Percentiles rank a stretch among this genome's conserved stretches.
Conservation (phyloP, 1,140 invertebrate species). For the Tetramorium alpestre region DNA sequence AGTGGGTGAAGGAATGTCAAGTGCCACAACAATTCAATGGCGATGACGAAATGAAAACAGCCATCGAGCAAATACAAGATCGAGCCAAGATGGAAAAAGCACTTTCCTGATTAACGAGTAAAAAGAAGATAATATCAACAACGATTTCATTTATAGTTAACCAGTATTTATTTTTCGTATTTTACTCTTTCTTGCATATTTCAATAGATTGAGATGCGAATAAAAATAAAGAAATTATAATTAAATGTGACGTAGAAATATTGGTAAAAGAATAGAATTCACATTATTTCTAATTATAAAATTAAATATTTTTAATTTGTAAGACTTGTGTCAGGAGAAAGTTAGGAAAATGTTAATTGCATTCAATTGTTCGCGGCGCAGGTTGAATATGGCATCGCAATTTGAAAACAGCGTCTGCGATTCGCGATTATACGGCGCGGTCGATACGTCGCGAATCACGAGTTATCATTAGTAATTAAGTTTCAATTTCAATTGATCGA, state of each 20-base stretch:
- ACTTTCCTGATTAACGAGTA: not conserved
- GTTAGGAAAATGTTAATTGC: not conserved
- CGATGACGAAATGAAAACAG: not conserved
- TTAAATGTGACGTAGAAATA: not conserved
- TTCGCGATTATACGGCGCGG: not conserved
- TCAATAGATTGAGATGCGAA: not conserved
- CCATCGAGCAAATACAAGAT: not conserved
- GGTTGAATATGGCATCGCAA: not conserved
- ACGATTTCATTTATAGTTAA: not conserved
- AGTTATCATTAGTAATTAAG: constrained; percentile 36
- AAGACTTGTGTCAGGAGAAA: not conserved
- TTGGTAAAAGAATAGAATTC: not conserved
- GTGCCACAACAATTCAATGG: not conserved
- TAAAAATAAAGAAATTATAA: not conserved
- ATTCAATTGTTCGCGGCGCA: not conserved
- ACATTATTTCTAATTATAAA: not conserved
- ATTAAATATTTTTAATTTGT: not conserved
- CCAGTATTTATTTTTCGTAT: not conserved
- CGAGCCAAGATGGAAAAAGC: not conserved
- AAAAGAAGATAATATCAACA: not conserved
- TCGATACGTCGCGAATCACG: not conserved
- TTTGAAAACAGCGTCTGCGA: not conserved
- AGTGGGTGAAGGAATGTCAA: not conserved
- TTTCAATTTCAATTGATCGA: constrained; percentile 45
- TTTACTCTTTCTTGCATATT: constrained; percentile 12